phyloP scores from a whole-genome alignment of 2,797 vertebrate species.

The Carduelis carduelis region DNA sequence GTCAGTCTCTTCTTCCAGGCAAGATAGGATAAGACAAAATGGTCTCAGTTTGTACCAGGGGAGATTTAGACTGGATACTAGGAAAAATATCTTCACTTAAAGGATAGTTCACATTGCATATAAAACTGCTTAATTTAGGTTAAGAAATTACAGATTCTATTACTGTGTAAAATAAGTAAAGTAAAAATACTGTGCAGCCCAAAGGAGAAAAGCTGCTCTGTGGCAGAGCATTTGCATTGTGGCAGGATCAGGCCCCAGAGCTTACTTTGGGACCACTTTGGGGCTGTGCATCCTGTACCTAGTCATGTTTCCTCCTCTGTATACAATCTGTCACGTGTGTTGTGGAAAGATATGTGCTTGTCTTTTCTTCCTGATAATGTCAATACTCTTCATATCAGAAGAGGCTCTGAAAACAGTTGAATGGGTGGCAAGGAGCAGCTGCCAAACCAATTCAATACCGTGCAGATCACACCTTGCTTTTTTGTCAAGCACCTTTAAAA shows the following conservation, averaged over 20 bases:
- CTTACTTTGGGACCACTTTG: fast-evolving
- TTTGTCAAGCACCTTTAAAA: not conserved
- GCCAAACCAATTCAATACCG: fast-evolving
- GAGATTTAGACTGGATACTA: not conserved
- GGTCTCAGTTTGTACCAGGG: not conserved
- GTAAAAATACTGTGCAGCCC: not conserved
- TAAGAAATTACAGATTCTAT: not conserved
- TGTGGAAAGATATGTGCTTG: not conserved
- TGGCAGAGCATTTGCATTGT: not conserved
- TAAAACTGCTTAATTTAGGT: not conserved
- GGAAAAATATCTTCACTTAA: not conserved
- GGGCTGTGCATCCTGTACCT: not conserved
- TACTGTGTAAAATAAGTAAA: not conserved
- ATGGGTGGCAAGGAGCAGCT: not conserved
- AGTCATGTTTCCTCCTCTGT: not conserved
- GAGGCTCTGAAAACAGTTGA: not conserved
- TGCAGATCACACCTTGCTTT: not conserved
- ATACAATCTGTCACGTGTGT: fast-evolving
- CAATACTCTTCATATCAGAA: not conserved
- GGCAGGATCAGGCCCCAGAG: not conserved
- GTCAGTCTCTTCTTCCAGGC: not conserved
- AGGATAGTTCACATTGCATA: not conserved
- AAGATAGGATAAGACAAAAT: not conserved
- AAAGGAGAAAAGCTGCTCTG: not conserved
- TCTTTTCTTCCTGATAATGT: not conserved